Base-by-base conservation (phyloP, 2,797 vertebrate genomes). In the Buphagus erythrorhynchus region DNA sequence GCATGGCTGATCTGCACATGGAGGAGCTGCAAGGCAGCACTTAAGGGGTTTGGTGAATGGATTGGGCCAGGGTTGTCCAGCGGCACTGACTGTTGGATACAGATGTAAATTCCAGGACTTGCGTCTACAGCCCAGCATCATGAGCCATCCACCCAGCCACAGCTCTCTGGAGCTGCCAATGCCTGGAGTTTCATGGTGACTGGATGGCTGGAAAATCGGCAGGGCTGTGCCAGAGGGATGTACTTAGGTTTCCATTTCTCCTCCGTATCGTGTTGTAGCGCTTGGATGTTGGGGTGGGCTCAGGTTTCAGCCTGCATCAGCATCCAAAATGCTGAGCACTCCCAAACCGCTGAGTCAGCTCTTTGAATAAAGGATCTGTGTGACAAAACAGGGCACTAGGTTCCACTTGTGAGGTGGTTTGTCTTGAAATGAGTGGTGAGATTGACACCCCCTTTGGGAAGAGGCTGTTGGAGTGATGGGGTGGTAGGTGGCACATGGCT, bases 281-380 rank as follows among this genome's bases (percentile, higher is more conserved):
- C n/a, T 62, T 35, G 14, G 22, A 26, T 62, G 58, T 26, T 62
- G 48, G 24, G 38, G 8, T 42, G 57, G 42, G 61, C 87, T 97
- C 42, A 1, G 65, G 65, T 95, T 95, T 96, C 94, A 88, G 66
- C 11, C 28, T 16, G 8, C 38, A 43, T 83, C 68, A 9, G 28
- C 54, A 14, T 26, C 61, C 0, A 0, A 52, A 86, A 29, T 18
- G 25, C 65, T 25, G 29, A 46, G 31, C 0, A 0, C 49, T 81
- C 35, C 45, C 17, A 10, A 59, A 58, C 31, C 0, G 0, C 73
- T 35, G 36, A 42, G n/a, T 52, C 29, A 29, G 29, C 45, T 45
- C 42, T 66, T 72, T 29, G 6, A 38, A 26, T 28, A 66, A 40
- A 29, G 16, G 55, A 24, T 63, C 11, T 11, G 17, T 8, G 4